A percentile compares a stretch with the other conserved stretches of the same genome.
phyloP scores from a whole-genome alignment of 1,140 invertebrate species.

The Neodiprion lecontei region DNA sequence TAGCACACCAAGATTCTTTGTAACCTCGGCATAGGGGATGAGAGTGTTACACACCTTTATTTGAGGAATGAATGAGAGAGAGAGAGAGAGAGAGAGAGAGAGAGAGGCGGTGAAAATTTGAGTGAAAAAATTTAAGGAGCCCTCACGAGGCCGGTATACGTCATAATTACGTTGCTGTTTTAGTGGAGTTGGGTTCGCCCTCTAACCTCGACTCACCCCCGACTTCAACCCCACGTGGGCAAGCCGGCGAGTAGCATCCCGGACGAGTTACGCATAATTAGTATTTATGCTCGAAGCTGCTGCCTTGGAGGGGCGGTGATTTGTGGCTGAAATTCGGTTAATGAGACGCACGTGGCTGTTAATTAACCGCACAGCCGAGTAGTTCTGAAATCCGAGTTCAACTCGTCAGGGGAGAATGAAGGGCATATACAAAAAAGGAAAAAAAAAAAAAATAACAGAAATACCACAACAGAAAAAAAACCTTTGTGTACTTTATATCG shows the following conservation, averaged over 20 bases:
- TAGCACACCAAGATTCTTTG: too few relatives aligned
- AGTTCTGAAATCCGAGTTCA: not conserved
- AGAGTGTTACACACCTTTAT: too few relatives aligned
- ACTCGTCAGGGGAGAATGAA: conserved; percentile 11
- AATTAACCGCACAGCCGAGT: conserved; percentile 35
- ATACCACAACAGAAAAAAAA: conserved; percentile 7
- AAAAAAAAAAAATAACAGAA: conserved; percentile 21
- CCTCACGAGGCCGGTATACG: not conserved
- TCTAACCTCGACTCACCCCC: not conserved
- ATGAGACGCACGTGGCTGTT: conserved; percentile 47
- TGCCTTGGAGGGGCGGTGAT: conserved; percentile 29
- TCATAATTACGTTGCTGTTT: conserved; percentile 10
- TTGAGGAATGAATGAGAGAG: not conserved
- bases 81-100: not conserved
- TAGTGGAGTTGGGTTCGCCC: not conserved
- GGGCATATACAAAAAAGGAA: conserved; percentile 13
- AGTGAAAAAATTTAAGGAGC: conserved; percentile 21
- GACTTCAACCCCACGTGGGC: not conserved
- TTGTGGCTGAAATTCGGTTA: conserved; percentile 44
- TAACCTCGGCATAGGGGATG: too few relatives aligned
- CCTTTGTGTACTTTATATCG: not conserved
- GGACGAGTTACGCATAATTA: conserved; percentile 39
- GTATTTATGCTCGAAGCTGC: conserved; percentile 42
- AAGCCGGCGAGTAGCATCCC: not conserved
- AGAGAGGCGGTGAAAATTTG: conserved; percentile 6